Evolutionary conservation across 1,140 invertebrate genomes (phyloP), one percentile per base, ranked within the genome.

Genomic region (Hyphantria cunea): DNA sequence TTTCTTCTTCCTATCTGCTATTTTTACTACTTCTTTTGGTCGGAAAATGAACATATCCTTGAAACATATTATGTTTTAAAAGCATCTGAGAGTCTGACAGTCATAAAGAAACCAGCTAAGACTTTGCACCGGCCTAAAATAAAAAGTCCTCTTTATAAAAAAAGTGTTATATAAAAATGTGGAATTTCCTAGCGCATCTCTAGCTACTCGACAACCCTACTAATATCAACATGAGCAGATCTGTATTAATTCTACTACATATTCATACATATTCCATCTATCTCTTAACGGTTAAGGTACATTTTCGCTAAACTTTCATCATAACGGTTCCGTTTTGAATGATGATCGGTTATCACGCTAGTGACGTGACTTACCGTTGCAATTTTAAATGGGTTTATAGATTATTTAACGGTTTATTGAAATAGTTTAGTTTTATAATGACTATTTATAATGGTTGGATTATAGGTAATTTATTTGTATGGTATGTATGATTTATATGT

Each of bases 321-420:
- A 25, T 58, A 58, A 58, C 55, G 55, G 45, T 58, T 48, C 45
- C 10, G 15, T 2, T 45, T 44, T 56, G 54, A 56, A 48, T 37
- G 54, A 58, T 58, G 55, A 58, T 58, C 55, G 47, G 45, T 39
- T 58, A 58, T 49, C 55, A 58, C 15, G 55, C 32, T 7, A 12
- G 12, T 58, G 55, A 58, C 55, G 55, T 58, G 55, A 39, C 55
- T 48, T 58, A 58, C 45, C 48, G 55, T 49, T 58, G 44, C 55
- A 14, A 58, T 58, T 58, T 49, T 48, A 58, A 45, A 49, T 58
- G 55, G 55, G 55, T 58, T 58, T 58, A 49, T 58, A 58, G 55
- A 48, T 48, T 49, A 58, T 58, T 58, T 58, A 58, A 58, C 55
- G 15, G 55, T 58, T 58, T n/a, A 25, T 37, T 17, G 45, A 31